Percentiles rank a stretch among this genome's conserved stretches.
Evolutionary conservation across 2,888 invertebrate species (phyloP).

Genomic region (Drosophila nr. perissopoda): DNA sequence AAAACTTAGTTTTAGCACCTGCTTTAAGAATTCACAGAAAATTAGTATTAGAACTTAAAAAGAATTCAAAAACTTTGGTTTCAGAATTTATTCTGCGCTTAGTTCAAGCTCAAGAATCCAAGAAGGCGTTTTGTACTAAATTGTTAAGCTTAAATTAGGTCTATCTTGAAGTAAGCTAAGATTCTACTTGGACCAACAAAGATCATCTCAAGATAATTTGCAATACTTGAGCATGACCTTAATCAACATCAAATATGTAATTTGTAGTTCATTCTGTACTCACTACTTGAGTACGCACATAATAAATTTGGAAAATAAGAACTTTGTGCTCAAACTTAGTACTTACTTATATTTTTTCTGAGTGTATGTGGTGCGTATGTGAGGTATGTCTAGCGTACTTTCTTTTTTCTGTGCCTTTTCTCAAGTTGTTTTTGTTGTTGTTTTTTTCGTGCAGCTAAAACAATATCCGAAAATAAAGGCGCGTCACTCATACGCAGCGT

Average conservation of each 20-base stretch:
- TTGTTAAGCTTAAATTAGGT: neutral
- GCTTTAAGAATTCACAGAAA: neutral
- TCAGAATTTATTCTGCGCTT: neutral
- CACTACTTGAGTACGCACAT: neutral
- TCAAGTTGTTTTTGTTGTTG: neutral
- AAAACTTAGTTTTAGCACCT: neutral
- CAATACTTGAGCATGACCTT: fast-evolving
- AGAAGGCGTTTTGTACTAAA: fast-evolving
- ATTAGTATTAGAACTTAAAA: neutral
- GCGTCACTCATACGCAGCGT: conserved; percentile 81
- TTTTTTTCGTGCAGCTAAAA: conserved; percentile 61
- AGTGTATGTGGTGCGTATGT: conserved; percentile 2
- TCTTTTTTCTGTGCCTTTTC: conserved; percentile 52
- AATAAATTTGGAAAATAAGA: neutral
- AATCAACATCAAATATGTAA: neutral
- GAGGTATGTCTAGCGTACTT: conserved; percentile 71
- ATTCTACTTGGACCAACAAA: neutral
- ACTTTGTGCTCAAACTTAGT: neutral
- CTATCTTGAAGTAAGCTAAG: neutral
- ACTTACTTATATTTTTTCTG: neutral
- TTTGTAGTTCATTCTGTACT: neutral
- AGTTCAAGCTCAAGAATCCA: fast-evolving
- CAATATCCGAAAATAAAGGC: conserved; percentile 79
- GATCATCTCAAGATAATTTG: fast-evolving
- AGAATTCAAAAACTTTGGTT: neutral